Base-by-base conservation (phyloP, 2,888 invertebrate genomes). In the Cordylochernes scorpioides region DNA sequence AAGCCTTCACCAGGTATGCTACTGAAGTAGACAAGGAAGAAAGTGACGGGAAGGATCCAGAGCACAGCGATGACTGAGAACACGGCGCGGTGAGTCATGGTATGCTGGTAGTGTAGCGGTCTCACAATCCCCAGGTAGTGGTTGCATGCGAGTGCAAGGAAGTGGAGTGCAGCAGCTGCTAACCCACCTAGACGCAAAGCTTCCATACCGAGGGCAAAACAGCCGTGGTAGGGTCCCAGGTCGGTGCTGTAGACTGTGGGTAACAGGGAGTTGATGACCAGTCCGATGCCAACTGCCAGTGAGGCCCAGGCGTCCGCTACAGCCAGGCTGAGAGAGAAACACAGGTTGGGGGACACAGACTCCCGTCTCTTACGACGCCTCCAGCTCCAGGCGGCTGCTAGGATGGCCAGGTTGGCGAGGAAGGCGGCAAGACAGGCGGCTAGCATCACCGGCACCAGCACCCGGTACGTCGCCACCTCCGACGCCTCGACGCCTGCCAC, bases 121-220 rank as follows among this genome's bases (percentile, higher is more conserved):
- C 53, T 50, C 3, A 59, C 52, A 32, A 66, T 66, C 12, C 68
- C 68, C 22, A 67, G 52, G 51, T 67, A 68, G 46, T 69, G 68
- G 49, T 67, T 67, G 32, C 64, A 49, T 16, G 67, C 65, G 16
- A 69, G 50, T 1, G 63, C 62, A 19, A 66, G 49, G 3, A 69
- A 55, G 44, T 68, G 68, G 24, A 60, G 52, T 8, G 66, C 64
- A 0, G 66, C 64, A 13, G 64, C 61, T 24, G 67, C 57, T 31
- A 68, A 57, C 3, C 63, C 63, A 10, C 63, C 63, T 31, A 65
- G 50, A 33, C 67, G 49, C 27, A 56, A 48, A 3, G 51, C 53
- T 43, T 56, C 55, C 16, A 56, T 25, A 3, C 44, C 43, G 25
- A 56, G 39, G 6, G 36, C 29, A 21, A 43, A 32, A 31, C 53